A percentile compares a stretch with the other conserved stretches of the same genome.
Evolutionary conservation across 1,140 invertebrate genomes (phyloP).

Genomic region (Drepana arcuata): DNA sequence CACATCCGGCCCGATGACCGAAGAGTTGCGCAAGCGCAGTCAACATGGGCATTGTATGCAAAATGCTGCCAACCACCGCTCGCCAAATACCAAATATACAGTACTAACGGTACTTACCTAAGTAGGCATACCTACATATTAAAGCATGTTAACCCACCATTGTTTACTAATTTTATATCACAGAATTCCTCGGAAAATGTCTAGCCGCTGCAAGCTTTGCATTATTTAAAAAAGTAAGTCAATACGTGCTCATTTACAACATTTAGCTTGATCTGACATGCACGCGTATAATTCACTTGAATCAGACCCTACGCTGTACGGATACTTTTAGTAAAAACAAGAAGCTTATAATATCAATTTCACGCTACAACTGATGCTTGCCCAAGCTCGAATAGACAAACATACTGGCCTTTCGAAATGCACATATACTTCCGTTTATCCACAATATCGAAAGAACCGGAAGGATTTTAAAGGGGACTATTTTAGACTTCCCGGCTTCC

Average conservation of each 20-base stretch:
- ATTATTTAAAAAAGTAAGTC: no score
- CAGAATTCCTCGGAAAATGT: no score
- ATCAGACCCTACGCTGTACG: constrained; percentile 18
- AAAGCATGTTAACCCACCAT: no score
- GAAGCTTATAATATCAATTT: constrained; percentile 42
- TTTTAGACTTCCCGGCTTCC: constrained; percentile 16
- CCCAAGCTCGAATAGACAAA: constrained; percentile 33
- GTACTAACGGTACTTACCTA: constrained; percentile 47
- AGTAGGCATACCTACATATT: no score
- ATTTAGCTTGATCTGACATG: no score
- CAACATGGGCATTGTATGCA: constrained; percentile 66
- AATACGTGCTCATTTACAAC: no score
- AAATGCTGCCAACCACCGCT: constrained; percentile 27
- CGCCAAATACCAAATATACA: constrained; percentile 48
- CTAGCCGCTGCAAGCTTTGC: no score
- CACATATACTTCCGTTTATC: constrained; percentile 30
- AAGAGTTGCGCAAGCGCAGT: constrained; percentile 29
- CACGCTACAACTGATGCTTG: constrained; percentile 47
- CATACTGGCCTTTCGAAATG: constrained; percentile 43
- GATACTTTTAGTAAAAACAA: constrained; percentile 32
- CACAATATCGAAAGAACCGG: constrained; percentile 45
- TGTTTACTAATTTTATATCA: no score
- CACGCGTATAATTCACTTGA: constrained; percentile 30
- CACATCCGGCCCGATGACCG: constrained; percentile 54
- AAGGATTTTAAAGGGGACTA: no score